Base-by-base conservation (phyloP, 2,888 invertebrate species). In the Rugalucina vietnamica region DNA sequence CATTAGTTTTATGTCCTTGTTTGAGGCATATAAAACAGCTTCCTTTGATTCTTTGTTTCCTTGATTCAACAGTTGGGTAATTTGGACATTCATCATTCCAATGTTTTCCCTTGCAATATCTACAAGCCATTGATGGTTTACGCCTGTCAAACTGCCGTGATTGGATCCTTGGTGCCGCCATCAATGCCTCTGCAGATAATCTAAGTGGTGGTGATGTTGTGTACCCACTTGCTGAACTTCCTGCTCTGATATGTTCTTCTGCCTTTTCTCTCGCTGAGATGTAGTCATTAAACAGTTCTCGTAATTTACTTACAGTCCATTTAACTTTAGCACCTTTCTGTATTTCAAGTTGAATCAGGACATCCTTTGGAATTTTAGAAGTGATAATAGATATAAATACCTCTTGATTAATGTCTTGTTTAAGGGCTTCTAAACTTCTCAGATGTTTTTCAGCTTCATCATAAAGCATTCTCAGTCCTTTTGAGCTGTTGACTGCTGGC, bases 31-130 rank as follows among this genome's bases (percentile, higher is more conserved):
- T 54, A 54, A 39, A 82, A 70, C 77, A 82, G 29, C 71, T 37
- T 39, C 65, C 78, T 57, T 75, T 79, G 12, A 79, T 29, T 34
- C 71, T 76, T 27, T 77, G 29, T 50, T 81, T 80, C 57, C 79
- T 74, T 24, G 75, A 79, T 39, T 70, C 27, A 29, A 82, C 71
- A 18, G 75, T 79, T 79, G 21, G 29, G 49, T 75, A 82, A 0
- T 57, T 71, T 4, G 29, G 29, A n/a, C 82, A 82, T 57, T 79
- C 79, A 57, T 82, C 82, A 57, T 75, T 75, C 70, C 70, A 70
- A 37, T 70, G 70, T 36, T 24, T 70, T 21, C 70, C 70, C 5
- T 70, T 39, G 21, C 82, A 82, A 27, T 70, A 82, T 32, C 74
- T 36, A 70, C 82, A 82, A n/a, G 50, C 4, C 18, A 14, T 36